Evolutionary conservation across 2,113 vertebrate species (phyloP).

Genomic region (Megaleporinus macrocephalus): DNA sequence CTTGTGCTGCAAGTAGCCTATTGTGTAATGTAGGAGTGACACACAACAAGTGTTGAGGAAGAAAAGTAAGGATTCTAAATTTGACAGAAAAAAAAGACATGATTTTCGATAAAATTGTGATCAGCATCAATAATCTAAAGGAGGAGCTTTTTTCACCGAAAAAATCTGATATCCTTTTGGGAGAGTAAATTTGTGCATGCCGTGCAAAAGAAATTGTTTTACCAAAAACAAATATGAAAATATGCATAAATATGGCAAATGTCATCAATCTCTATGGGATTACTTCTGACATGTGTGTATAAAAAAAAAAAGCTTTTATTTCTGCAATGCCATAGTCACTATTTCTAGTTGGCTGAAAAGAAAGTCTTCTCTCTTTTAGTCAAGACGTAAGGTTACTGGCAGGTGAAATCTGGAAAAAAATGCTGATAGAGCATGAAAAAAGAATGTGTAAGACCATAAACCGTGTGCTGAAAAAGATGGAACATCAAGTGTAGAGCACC

Average conservation of each 20-base stretch:
- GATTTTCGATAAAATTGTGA: conserved; percentile 47
- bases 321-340: too few relatives aligned
- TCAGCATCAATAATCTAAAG: conserved; percentile 12
- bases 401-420: conserved; percentile 33
- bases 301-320: too few relatives aligned
- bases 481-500: too few relatives aligned
- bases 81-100: conserved; percentile 29
- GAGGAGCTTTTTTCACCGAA: conserved; percentile 35
- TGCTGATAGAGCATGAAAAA: too few relatives aligned
- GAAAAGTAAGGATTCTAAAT: conserved; percentile 39
- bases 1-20: too few relatives aligned
- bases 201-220: background rate
- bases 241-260: conserved; percentile 35
- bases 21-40: too few relatives aligned
- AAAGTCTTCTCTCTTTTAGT: conserved; percentile 24
- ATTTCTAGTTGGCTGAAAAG: conserved; percentile 25
- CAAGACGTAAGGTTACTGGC: conserved; percentile 34
- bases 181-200: too few relatives aligned
- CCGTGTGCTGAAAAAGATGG: too few relatives aligned
- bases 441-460: too few relatives aligned
- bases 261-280: conserved; percentile 19
- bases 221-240: conserved; percentile 9
- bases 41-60: conserved; percentile 15
- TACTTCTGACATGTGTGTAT: conserved; percentile 9
- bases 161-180: too few relatives aligned